A percentile compares a stretch with the other conserved stretches of the same genome.
Conservation (phyloP, 1,140 invertebrate genomes). For the Lepidurus packardi region DNA sequence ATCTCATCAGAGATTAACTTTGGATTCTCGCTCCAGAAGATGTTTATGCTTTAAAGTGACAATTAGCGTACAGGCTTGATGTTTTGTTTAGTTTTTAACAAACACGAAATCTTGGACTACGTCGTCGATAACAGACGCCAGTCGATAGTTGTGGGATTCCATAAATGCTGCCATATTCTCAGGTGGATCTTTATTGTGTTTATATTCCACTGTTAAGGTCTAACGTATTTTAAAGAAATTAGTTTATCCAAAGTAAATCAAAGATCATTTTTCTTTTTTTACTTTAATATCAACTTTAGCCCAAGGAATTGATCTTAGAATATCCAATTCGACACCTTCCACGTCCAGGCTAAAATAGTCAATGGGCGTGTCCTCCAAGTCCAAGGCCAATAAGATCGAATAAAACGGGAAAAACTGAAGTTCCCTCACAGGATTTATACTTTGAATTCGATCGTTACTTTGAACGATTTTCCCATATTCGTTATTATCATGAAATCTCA, state of each 20-base stretch:
- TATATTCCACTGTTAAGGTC: neutral
- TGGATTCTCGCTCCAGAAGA: too few species aligned
- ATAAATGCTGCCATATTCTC: neutral
- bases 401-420: slow-evolving; percentile 43
- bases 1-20: too few species aligned
- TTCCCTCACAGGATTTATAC: neutral
- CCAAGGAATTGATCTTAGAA: slow-evolving; percentile 42
- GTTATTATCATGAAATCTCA: neutral
- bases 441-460: neutral
- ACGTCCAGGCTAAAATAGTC: slow-evolving; percentile 45
- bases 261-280: neutral
- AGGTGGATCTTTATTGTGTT: neutral
- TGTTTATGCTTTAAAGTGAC: too few species aligned
- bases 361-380: slow-evolving; percentile 46
- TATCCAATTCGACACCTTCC: slow-evolving; percentile 42
- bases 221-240: neutral
- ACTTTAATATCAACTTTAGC: slow-evolving; percentile 31
- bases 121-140: neutral
- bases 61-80: too few species aligned
- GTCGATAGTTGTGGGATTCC: neutral
- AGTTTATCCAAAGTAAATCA: neutral
- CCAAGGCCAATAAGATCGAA: slow-evolving; percentile 42
- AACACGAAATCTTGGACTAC: neutral
- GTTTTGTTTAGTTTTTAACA: neutral
- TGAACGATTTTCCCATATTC: neutral